Evolutionary conservation across 2,888 invertebrate genomes (phyloP).

Genomic region (Hyppa rectilinea): DNA sequence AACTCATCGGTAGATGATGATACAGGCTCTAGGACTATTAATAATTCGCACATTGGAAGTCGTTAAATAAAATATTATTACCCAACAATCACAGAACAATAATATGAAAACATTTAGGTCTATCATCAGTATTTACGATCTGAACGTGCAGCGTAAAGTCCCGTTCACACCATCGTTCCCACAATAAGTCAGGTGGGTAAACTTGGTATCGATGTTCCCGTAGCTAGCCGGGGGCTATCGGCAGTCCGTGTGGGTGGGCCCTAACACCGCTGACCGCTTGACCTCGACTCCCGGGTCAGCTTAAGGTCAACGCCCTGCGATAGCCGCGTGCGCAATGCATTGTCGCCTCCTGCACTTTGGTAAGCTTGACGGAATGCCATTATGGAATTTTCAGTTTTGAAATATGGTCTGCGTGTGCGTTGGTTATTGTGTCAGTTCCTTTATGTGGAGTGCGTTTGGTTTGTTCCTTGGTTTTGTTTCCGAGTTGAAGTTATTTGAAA

Average conservation of each 20-base stretch:
- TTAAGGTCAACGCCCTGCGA: constrained; percentile 84
- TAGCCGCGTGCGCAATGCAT: constrained; percentile 71
- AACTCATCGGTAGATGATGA: neutral
- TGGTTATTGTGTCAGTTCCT: constrained; percentile 11
- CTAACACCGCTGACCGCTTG: constrained; percentile 85
- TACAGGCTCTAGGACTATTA: neutral
- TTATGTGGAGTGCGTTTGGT: neutral
- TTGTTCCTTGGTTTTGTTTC: neutral
- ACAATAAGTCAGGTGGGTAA: constrained; percentile 60
- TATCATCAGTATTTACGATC: constrained; percentile 56
- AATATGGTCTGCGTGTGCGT: constrained; percentile 46
- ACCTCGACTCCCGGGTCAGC: constrained; percentile 83
- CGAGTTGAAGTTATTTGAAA: neutral
- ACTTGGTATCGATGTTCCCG: constrained; percentile 50
- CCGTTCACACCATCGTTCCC: constrained; percentile 68
- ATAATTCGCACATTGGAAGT: neutral
- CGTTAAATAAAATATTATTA: constrained; percentile 7
- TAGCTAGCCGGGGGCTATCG: constrained; percentile 71
- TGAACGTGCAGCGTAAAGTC: constrained; percentile 62
- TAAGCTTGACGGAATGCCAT: constrained; percentile 73
- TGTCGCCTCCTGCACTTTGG: constrained; percentile 81
- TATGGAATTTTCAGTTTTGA: constrained; percentile 70
- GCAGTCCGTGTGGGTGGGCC: constrained; percentile 76
- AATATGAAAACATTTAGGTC: constrained; percentile 38
- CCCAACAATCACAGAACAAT: constrained; percentile 43